Base-by-base conservation (phyloP, 2,113 vertebrate species). In the Phrynocephalus versicolor region DNA sequence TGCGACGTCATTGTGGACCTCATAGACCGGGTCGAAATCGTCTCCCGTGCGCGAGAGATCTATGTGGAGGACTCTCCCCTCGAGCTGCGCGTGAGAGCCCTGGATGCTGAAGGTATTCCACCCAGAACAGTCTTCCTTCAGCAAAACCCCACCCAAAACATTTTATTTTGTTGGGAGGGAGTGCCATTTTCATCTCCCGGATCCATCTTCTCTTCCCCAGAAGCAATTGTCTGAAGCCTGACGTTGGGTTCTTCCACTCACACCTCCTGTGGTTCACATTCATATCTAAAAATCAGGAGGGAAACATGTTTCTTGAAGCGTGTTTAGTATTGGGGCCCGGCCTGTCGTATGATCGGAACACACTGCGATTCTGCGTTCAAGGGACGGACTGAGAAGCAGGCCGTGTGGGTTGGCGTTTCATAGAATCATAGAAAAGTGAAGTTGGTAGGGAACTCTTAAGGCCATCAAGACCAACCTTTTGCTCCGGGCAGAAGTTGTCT, bases 1-100 rank as follows among this genome's bases (percentile, higher is more conserved):
- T 96, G 95, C 67, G 96, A 96, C 78, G 93, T 96, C 79, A 94
- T 92, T 65, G 90, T 96, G 45, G 94, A 94, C 83, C 83, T 92
- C 57, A 95, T 95, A 69, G 39, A 89, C 77, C 92, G 79, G 65
- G 91, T 93, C 85, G 92, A 96, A 85, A 94, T 97, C 67, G 30
- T 95, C 18, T 96, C 94, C 77, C 91, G 92, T 23, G 92, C 94
- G 9, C 87, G 91, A 74, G 95, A 96, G 57, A 90, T 96, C 51
- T 95, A 92, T 37, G 94, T 96, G 21, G 95, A 95, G 1, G 93
- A 96, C 80, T 95, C 93, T 2, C 95, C 92, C 0, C 85, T 96
- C 41, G 95, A 96, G 75, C 77, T 96, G 80, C 92, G 93, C 21
- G 92, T 96, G 83, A 92, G 89, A 73, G 93, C 95, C 1, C 78